Conservation (phyloP, 2,113 vertebrate species). For the Parus major region DNA sequence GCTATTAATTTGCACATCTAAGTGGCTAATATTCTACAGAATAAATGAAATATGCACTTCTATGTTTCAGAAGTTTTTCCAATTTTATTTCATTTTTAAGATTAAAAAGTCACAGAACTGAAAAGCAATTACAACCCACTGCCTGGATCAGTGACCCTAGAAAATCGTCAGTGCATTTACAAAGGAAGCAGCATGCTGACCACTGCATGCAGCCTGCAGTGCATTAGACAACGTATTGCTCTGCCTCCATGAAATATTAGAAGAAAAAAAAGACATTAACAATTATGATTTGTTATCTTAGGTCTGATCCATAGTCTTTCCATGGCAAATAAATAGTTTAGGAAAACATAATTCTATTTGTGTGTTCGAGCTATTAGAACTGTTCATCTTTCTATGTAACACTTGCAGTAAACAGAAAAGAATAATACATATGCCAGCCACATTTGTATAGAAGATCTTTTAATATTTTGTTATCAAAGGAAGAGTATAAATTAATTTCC, state of each 20-base stretch:
- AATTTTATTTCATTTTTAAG: not conserved
- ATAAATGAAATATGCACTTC: not conserved
- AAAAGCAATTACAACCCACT: not conserved
- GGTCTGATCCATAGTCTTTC: not conserved
- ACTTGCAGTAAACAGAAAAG: not conserved
- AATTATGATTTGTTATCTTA: not conserved
- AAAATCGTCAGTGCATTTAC: not conserved
- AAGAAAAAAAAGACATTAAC: not conserved
- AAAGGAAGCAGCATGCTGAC: not conserved
- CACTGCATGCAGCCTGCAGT: not conserved
- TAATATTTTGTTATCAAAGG: not conserved
- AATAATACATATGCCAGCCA: not conserved
- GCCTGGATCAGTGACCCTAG: not conserved
- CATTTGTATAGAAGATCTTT: not conserved
- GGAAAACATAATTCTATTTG: not conserved
- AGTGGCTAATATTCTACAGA: not conserved
- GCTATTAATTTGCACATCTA: not conserved
- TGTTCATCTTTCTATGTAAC: not conserved
- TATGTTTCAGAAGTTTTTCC: not conserved
- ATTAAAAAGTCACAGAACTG: not conserved
- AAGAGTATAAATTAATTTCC: not conserved
- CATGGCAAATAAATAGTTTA: not conserved
- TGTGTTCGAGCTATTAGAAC: not conserved
- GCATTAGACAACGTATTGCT: not conserved
- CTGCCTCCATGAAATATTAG: not conserved